phyloP scores from a whole-genome alignment of 2,797 vertebrate genomes.

The Esox lucius region DNA sequence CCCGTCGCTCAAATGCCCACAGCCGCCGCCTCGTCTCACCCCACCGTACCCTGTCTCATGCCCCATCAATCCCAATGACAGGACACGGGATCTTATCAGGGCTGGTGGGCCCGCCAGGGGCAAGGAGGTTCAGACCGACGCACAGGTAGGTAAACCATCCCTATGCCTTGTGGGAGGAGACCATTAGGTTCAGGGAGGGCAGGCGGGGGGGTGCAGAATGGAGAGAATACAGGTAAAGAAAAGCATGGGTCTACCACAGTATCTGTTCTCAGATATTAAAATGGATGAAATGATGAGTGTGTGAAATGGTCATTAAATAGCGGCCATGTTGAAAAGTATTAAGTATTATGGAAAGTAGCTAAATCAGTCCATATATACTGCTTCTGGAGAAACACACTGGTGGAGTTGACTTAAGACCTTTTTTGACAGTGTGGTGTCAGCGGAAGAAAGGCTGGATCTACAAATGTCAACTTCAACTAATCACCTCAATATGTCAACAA shows the following conservation, averaged over 20 bases:
- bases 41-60: constrained; percentile 35
- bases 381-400: neutral
- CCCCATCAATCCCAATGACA: constrained; percentile 53
- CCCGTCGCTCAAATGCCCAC: neutral
- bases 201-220: neutral
- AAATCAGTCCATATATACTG: neutral
- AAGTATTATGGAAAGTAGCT: neutral
- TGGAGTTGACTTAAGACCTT: constrained; percentile 18
- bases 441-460: constrained; percentile 50
- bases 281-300: neutral
- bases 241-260: neutral
- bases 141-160: neutral
- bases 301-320: neutral
- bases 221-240: neutral
- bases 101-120: constrained; percentile 5
- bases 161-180: neutral
- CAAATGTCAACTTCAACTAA: constrained; percentile 30
- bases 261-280: neutral
- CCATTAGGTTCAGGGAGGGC: neutral
- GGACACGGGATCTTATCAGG: constrained; percentile 44
- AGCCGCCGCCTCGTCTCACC: neutral
- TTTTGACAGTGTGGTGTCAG: constrained; percentile 43
- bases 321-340: neutral
- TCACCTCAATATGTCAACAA: constrained; percentile 37
- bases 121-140: neutral